Evolutionary conservation across 2,888 invertebrate genomes (phyloP).

Genomic region (Neelides folsomi): DNA sequence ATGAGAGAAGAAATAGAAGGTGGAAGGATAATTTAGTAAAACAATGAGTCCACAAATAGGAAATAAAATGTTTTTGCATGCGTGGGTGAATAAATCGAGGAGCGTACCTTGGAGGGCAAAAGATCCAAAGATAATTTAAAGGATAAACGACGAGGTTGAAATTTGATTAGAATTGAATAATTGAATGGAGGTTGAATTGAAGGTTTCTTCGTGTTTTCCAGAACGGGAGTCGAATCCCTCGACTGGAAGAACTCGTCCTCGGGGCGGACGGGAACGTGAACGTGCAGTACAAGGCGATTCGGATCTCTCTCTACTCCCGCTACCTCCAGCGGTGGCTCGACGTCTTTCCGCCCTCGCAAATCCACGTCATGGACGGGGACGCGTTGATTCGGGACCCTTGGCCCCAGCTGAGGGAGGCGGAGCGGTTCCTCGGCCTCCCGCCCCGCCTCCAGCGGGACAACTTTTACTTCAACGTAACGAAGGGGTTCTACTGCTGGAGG

Average conservation of each 20-base stretch:
- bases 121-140: too few species aligned
- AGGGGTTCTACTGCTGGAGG: slow-evolving; percentile 76
- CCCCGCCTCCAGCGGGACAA: slow-evolving; percentile 63
- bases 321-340: slow-evolving; percentile 85
- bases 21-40: too few species aligned
- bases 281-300: slow-evolving; percentile 66
- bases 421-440: slow-evolving; percentile 66
- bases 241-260: slow-evolving; percentile 62
- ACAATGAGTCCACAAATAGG: too few species aligned
- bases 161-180: too few species aligned
- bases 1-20: too few species aligned
- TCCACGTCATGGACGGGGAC: slow-evolving; percentile 74
- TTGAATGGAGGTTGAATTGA: not conserved
- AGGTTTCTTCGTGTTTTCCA: slow-evolving; percentile 7
- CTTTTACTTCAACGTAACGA: slow-evolving; percentile 92
- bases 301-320: slow-evolving; percentile 79
- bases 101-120: too few species aligned
- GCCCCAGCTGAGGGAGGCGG: slow-evolving; percentile 51
- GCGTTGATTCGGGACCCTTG: slow-evolving; percentile 32
- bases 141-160: too few species aligned
- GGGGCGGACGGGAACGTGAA: slow-evolving; percentile 70
- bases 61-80: too few species aligned
- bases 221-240: slow-evolving; percentile 20
- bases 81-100: too few species aligned
- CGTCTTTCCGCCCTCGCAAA: slow-evolving; percentile 78